Percentiles rank a stretch among this genome's conserved stretches.
Conservation (phyloP, 2,888 invertebrate genomes). For the Colletes collaris region DNA sequence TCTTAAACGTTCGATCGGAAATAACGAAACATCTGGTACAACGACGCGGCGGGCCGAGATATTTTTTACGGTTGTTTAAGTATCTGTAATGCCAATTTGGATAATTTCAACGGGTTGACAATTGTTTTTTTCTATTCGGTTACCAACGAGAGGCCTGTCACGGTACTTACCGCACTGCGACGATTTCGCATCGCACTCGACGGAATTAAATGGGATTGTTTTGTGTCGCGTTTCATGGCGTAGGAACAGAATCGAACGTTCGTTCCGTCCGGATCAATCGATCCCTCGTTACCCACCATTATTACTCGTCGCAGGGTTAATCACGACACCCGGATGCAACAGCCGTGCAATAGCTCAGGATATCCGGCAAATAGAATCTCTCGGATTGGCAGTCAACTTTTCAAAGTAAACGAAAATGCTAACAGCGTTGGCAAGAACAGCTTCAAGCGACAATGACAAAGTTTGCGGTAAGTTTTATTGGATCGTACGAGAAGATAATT, state of each 20-base stretch:
- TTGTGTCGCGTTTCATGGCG: constrained; percentile 11
- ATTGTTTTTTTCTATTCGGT: not conserved
- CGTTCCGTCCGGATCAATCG: constrained; percentile 16
- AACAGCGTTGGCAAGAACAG: constrained; percentile 4
- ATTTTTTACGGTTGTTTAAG: too few species aligned
- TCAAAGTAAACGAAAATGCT: constrained; percentile 5
- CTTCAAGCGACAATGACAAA: constrained; percentile 22
- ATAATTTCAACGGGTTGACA: not conserved
- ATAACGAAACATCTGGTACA: not conserved
- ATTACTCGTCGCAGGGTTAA: constrained; percentile 20
- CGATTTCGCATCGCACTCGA: not conserved
- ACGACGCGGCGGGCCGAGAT: not conserved
- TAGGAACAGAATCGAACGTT: constrained; percentile 22
- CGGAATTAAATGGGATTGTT: constrained; percentile 21
- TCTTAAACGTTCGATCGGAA: constrained; percentile 1
- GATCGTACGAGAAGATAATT: constrained; percentile 29
- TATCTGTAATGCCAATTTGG: not conserved
- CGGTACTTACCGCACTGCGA: not conserved
- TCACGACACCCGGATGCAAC: constrained; percentile 13
- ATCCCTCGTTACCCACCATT: constrained; percentile 4
- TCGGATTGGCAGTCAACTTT: not conserved
- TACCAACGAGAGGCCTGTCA: too few species aligned
- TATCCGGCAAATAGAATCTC: not conserved
- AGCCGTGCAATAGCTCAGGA: not conserved
- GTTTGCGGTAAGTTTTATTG: constrained; percentile 31